Conservation (phyloP, 2,797 vertebrate genomes). For the Macrochelys suwanniensis region DNA sequence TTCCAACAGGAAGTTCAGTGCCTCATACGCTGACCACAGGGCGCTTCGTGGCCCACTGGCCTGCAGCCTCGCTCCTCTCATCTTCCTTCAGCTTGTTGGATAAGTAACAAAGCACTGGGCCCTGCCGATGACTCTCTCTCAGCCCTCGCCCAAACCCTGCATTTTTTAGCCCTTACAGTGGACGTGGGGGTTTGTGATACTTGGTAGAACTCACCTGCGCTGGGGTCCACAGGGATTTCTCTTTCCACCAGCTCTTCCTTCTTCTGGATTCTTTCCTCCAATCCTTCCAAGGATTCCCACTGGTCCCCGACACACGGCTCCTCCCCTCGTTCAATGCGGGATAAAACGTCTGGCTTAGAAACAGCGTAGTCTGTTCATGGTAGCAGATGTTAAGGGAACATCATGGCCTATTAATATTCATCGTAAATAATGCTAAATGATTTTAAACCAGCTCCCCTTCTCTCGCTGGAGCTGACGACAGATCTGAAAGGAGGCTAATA, state of each 20-base stretch:
- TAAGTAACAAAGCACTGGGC: neutral
- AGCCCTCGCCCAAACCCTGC: neutral
- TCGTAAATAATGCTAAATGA: neutral
- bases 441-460: too few relatives aligned
- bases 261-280: constrained; percentile 6
- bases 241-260: constrained; percentile 65
- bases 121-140: neutral
- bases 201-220: constrained; percentile 39
- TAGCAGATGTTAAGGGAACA: neutral
- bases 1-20: neutral
- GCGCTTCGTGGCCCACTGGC: neutral
- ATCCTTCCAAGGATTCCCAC: neutral
- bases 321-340: constrained; percentile 60
- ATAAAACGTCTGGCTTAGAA: constrained; percentile 45
- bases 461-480: neutral
- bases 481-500: neutral
- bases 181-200: neutral
- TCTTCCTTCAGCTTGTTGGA: neutral
- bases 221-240: constrained; percentile 42
- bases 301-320: constrained; percentile 71
- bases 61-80: neutral
- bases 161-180: too few relatives aligned
- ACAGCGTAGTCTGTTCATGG: constrained; percentile 61
- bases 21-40: neutral
- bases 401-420: neutral